Base-by-base conservation (phyloP, 1,140 invertebrate genomes). In the Parasteatoda tepidariorum region DNA sequence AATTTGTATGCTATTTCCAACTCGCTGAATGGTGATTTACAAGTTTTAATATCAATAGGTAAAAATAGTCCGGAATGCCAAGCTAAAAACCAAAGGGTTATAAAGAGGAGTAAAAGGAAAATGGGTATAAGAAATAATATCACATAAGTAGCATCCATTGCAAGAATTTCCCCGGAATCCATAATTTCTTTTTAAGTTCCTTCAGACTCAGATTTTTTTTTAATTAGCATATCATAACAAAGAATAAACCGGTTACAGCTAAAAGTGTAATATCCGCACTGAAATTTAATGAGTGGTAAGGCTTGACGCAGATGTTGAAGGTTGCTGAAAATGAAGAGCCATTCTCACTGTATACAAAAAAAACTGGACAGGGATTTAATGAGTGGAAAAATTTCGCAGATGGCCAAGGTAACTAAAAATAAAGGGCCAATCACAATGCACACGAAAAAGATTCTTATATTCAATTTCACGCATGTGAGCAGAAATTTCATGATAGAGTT, bases 1-100 rank as follows among this genome's bases (percentile, higher is more conserved):
- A 89, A 90, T 82, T 89, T 90, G 85, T 90, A 90, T 2, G 89
- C 90, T 26, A 90, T 86, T 30, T 86, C 62, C 5, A 88, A 73
- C 38, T 87, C 85, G 3, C 86, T 86, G 41, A 90, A 88, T 0
- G 88, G 88, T 28, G 89, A 89, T 66, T 87, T 87, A 24, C 87
- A 87, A 6, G 89, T 87, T 64, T 86, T 86, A 26, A 90, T 86
- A 54, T 87, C 87, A 48, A 89, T 83, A 24, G 67, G 33, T 3
- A 86, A 30, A 76, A 89, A 89, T 3, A 89, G 34, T 0, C 89
- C 89, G 11, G 88, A 89, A 76, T 89, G 87, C 54, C 88, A 84
- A 5, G 89, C 61, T 34, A 89, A 83, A 0, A 76, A 81, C 48
- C 86, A 28, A 3, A 89, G 26, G 9, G 89, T 89, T 4, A 87